Evolutionary conservation across 2,888 invertebrate genomes (phyloP).

Genomic region (Itoplectis maculator): DNA sequence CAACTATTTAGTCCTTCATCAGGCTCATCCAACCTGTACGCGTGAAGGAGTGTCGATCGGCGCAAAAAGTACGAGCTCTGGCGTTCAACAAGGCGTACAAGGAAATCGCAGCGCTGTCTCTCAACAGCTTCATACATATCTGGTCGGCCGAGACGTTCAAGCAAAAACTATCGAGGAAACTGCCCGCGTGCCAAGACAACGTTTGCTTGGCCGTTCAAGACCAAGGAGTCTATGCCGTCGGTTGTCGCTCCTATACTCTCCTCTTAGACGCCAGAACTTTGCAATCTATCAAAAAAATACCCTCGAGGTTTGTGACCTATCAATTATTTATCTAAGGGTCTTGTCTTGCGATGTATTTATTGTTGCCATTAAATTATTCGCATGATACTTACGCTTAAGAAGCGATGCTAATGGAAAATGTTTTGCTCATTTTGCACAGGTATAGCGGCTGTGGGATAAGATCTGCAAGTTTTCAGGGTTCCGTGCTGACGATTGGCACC

Average conservation of each 20-base stretch:
- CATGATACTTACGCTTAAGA: too few species aligned
- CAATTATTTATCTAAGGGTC: too few species aligned
- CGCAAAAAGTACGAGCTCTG: constrained; percentile 92
- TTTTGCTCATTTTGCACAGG: constrained; percentile 87
- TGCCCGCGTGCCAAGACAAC: constrained; percentile 96
- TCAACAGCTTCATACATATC: constrained; percentile 97
- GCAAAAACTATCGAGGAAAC: constrained; percentile 93
- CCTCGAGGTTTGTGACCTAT: constrained; percentile 78
- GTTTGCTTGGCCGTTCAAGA: constrained; percentile 96
- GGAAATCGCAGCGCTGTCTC: constrained; percentile 95
- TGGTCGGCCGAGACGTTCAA: constrained; percentile 96
- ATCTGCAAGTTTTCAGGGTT: constrained; percentile 95
- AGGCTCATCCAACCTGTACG: constrained; percentile 87
- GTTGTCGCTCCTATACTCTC: constrained; percentile 96
- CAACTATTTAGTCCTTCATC: neutral
- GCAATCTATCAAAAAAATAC: constrained; percentile 86
- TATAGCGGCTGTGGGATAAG: constrained; percentile 97
- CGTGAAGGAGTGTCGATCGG: constrained; percentile 92
- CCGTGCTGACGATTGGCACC: constrained; percentile 96
- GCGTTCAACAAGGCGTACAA: constrained; percentile 94
- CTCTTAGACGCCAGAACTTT: constrained; percentile 95
- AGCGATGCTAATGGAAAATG: neutral
- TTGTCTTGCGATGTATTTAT: too few species aligned
- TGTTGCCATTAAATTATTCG: too few species aligned
- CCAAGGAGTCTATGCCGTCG: constrained; percentile 95